Percentiles rank a stretch among this genome's conserved stretches.
Conservation (phyloP, 1,140 invertebrate species). For the Habropoda laboriosa region DNA sequence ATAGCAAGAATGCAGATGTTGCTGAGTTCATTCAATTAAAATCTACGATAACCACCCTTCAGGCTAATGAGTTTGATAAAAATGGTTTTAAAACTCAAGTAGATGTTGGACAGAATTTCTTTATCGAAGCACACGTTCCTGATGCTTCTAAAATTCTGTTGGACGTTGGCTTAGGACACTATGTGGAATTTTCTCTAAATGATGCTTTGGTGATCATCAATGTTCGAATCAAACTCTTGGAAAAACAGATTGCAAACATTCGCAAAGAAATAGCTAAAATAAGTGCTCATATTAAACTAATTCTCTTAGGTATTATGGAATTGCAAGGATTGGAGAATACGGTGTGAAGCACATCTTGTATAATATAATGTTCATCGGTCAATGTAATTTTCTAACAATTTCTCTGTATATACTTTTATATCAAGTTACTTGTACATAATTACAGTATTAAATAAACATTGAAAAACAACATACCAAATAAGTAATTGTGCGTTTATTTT, state of each 20-base stretch:
- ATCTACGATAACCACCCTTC: slow-evolving; percentile 82
- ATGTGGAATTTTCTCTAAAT: slow-evolving; percentile 87
- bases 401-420: neutral
- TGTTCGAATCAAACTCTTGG: slow-evolving; percentile 86
- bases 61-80: slow-evolving; percentile 72
- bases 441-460: neutral
- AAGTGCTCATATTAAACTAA: slow-evolving; percentile 91
- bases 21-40: slow-evolving; percentile 89
- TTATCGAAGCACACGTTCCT: slow-evolving; percentile 87
- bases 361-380: neutral
- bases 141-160: slow-evolving; percentile 87
- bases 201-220: slow-evolving; percentile 89
- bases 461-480: slow-evolving; percentile 7
- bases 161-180: slow-evolving; percentile 89
- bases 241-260: slow-evolving; percentile 84
- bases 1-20: slow-evolving; percentile 85
- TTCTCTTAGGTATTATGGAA: slow-evolving; percentile 86
- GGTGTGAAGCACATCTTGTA: neutral
- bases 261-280: slow-evolving; percentile 86
- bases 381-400: neutral
- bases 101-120: slow-evolving; percentile 90
- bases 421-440: slow-evolving; percentile 29
- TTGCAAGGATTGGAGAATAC: slow-evolving; percentile 77
- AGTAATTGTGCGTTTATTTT: neutral
- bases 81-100: slow-evolving; percentile 89